Conservation (phyloP, 2,888 invertebrate genomes). For the Callinectes sapidus region DNA sequence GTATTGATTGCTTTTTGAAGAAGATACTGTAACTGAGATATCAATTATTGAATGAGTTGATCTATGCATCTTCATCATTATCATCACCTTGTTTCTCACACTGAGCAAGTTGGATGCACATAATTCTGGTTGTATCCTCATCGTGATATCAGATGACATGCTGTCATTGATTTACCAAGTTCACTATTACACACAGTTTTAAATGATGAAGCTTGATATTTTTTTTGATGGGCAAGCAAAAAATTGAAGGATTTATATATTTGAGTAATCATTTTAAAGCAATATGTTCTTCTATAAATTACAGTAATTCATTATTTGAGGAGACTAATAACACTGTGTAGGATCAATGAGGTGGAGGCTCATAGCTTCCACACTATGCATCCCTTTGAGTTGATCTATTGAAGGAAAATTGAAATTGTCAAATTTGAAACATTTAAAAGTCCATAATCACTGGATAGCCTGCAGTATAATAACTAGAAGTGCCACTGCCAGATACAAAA, state of each 20-base stretch:
- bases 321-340: not conserved
- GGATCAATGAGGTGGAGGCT: too few relatives aligned
- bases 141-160: not conserved
- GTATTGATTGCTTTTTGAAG: not conserved
- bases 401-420: not conserved
- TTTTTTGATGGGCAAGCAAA: not conserved
- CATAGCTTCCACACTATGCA: too few relatives aligned
- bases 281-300: not conserved
- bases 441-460: not conserved
- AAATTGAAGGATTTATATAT: not conserved
- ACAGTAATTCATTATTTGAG: not conserved
- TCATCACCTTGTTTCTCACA: not conserved
- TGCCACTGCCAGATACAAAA: not conserved
- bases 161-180: not conserved
- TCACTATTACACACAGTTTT: not conserved
- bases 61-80: not conserved
- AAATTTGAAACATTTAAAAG: not conserved
- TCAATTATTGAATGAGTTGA: not conserved
- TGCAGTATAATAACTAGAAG: not conserved
- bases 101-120: not conserved
- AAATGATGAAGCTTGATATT: not conserved
- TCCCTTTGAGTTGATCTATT: too few relatives aligned
- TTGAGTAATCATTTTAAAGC: not conserved
- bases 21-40: not conserved
- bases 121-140: not conserved